Conservation (phyloP, 2,888 invertebrate species). For the Drosophila yooni region DNA sequence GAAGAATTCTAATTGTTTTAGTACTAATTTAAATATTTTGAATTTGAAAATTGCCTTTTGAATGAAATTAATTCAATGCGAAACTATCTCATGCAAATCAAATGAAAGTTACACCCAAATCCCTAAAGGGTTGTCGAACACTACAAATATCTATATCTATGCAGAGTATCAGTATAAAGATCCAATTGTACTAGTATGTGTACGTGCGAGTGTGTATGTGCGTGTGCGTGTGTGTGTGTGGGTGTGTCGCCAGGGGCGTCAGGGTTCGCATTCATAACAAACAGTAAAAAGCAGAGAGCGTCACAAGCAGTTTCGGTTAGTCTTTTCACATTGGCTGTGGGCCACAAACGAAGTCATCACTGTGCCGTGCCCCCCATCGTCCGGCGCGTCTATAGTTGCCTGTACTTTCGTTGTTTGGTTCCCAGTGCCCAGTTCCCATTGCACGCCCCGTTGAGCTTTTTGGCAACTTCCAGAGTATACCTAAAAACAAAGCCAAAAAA, state of each 20-base stretch:
- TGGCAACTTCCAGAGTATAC: constrained; percentile 51
- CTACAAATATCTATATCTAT: constrained; percentile 27
- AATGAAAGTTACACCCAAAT: constrained; percentile 8
- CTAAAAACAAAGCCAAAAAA: neutral
- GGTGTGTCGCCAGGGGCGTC: constrained; percentile 53
- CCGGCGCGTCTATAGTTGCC: neutral
- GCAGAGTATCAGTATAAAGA: constrained; percentile 25
- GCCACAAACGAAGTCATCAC: constrained; percentile 43
- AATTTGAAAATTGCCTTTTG: neutral
- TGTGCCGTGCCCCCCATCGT: neutral
- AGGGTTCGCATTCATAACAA: constrained; percentile 36
- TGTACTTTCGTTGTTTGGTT: constrained; percentile 9
- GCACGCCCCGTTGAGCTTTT: constrained; percentile 64
- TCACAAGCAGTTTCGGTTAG: constrained; percentile 51
- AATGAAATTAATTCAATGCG: neutral
- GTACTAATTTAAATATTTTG: neutral
- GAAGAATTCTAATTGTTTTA: neutral
- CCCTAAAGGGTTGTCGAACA: constrained; percentile 11
- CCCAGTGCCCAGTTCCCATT: constrained; percentile 39
- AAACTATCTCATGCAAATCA: constrained; percentile 19
- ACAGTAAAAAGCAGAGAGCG: constrained; percentile 19
- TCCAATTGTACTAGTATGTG: constrained; percentile 11
- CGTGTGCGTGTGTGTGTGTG: constrained; percentile 14
- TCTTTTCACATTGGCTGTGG: constrained; percentile 46
- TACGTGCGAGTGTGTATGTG: neutral